Base-by-base conservation (phyloP, 1,140 invertebrate species). In the Cotesia typhae region DNA sequence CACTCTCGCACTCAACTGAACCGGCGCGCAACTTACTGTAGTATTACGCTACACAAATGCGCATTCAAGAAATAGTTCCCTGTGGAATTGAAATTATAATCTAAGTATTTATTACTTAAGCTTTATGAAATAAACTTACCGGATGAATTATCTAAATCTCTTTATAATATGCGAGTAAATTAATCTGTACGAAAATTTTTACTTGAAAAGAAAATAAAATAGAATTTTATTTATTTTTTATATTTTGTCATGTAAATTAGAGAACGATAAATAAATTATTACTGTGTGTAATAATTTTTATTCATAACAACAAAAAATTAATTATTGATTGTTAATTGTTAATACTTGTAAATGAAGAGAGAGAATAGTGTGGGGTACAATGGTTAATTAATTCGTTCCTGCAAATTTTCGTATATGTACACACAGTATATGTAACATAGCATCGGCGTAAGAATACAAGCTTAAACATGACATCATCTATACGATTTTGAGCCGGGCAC, bases 1-100 rank as follows among this genome's bases (percentile, higher is more conserved):
- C 66, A 67, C 66, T 67, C 81, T 79, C 77, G 41, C 41, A 47
- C 41, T 47, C 41, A 47, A 80, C 77, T 79, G 81, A 78, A 82
- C 83, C 83, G 82, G 84, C 82, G 84, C 81, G 83, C 83, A 81
- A 87, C 83, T 82, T 78, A 81, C 73, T 73, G 77, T 57, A 74
- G 77, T 60, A 72, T 67, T 70, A 67, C 73, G 67, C 72, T 77
- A 76, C 73, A 71, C 57, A 61, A 76, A 76, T 79, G 77, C 80
- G 81, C 80, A 7, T 4, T 4, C 37, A 28, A 59, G 67, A 76
- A 74, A n/a, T 75, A 75, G 74, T 67, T 65, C 72, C 67, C 2
- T 10, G 1, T 63, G 3, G 12, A 35, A 53, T 7, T 37, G 4
- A 5, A 4, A 38, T 35, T 4, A 5, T 10, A 47, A 28, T 28